Conservation (phyloP, 2,888 invertebrate genomes). For the Adelognathus sp. region DNA sequence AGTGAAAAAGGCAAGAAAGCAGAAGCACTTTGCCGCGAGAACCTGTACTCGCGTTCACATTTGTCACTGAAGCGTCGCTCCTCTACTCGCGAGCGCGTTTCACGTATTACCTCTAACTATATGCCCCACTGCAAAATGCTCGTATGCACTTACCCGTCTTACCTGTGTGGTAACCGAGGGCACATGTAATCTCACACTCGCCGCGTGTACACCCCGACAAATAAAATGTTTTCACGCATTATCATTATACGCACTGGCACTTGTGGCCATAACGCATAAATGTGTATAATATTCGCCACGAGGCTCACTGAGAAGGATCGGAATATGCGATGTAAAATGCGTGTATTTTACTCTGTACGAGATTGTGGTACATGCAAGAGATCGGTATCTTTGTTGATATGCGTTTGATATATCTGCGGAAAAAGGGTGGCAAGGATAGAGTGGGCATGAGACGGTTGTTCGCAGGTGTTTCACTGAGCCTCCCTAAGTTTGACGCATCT, state of each 20-base stretch:
- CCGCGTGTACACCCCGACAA: slow-evolving; percentile 31
- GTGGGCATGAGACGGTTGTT: neutral
- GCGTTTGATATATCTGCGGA: slow-evolving; percentile 21
- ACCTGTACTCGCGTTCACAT: slow-evolving; percentile 51
- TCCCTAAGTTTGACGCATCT: neutral
- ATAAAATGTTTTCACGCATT: slow-evolving; percentile 40
- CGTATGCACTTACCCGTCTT: neutral
- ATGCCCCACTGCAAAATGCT: neutral
- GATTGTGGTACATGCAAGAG: slow-evolving; percentile 1
- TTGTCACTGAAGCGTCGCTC: slow-evolving; percentile 45
- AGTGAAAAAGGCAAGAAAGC: slow-evolving; percentile 46
- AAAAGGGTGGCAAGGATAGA: slow-evolving; percentile 3
- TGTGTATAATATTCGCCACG: neutral
- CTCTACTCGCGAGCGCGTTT: neutral
- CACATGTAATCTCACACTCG: neutral
- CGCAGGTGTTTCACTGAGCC: slow-evolving; percentile 17
- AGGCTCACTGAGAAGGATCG: neutral
- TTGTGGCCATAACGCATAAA: neutral
- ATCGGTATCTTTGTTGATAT: slow-evolving; percentile 20
- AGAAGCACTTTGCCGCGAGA: slow-evolving; percentile 42
- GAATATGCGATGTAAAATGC: neutral
- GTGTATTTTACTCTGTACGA: neutral
- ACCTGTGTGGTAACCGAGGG: neutral
- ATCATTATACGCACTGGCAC: neutral
- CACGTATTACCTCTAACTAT: neutral